These are phyloP conservation scores for Siniperca chuatsi DNA, from an alignment of 2,113 vertebrate genomes.

Conservation along the genomic window DNA sequence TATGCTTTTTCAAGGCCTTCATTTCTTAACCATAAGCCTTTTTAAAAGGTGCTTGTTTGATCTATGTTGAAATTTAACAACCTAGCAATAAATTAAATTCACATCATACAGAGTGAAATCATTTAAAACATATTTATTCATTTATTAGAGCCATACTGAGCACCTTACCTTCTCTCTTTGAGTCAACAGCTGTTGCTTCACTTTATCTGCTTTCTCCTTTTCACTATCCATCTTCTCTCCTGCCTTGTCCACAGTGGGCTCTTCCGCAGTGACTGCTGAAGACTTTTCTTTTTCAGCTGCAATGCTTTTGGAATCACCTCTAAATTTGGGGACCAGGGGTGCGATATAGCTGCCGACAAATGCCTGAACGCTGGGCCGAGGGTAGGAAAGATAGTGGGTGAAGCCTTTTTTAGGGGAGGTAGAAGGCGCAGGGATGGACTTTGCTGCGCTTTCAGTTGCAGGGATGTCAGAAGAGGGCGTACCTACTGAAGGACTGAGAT, in stretches of 20 bases:
- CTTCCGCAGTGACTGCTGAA: conserved; percentile 49
- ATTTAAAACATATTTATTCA: too few relatives aligned
- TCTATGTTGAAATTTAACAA: too few relatives aligned
- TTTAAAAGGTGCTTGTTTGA: background rate
- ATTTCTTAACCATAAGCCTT: background rate
- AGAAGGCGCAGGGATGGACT: conserved; percentile 45
- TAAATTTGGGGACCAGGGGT: conserved; percentile 92
- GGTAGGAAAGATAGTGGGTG: conserved; percentile 91
- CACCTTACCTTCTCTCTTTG: conserved; percentile 92
- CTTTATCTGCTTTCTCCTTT: conserved; percentile 74
- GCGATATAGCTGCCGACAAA: conserved; percentile 95
- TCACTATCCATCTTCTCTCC: conserved; percentile 60
- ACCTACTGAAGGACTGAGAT: conserved; percentile 5
- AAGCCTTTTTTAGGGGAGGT: conserved; percentile 89
- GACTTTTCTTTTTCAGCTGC: conserved; percentile 66
- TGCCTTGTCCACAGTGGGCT: conserved; percentile 37
- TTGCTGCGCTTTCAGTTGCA: conserved; percentile 11
- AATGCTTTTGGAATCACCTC: conserved; percentile 84
- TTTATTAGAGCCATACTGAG: background rate
- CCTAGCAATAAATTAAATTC: too few relatives aligned
- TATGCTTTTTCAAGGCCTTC: too few relatives aligned
- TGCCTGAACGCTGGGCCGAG: conserved; percentile 92
- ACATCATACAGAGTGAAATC: too few relatives aligned
- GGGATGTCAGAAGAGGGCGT: conserved; percentile 17
- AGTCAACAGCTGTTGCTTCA: conserved; percentile 82